Conservation (phyloP, 2,888 invertebrate genomes). For the Exocentrus adspersus region DNA sequence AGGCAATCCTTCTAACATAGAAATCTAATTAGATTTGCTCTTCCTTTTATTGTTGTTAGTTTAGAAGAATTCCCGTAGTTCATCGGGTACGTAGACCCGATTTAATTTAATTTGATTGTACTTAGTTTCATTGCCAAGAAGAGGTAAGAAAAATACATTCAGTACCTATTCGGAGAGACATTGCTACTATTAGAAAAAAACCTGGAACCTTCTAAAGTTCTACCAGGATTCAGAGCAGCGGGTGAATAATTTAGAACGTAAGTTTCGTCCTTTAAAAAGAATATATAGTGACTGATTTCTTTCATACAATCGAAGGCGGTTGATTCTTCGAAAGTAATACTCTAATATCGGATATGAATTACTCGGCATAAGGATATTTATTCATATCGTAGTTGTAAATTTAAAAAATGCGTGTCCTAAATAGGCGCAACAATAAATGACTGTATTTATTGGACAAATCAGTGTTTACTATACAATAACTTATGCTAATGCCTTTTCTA, state of each 20-base stretch:
- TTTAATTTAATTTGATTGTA: background rate
- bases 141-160: too few relatives aligned
- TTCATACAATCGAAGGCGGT: too few relatives aligned
- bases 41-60: background rate
- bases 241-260: too few relatives aligned
- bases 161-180: too few relatives aligned
- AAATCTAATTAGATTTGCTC: background rate
- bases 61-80: background rate
- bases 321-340: too few relatives aligned
- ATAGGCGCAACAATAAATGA: background rate
- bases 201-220: background rate
- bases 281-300: too few relatives aligned
- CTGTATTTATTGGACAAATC: conserved; percentile 5
- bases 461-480: conserved; percentile 9
- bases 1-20: background rate
- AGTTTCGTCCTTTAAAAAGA: too few relatives aligned
- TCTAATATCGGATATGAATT: too few relatives aligned
- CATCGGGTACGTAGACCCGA: background rate
- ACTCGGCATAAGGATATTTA: background rate
- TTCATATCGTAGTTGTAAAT: background rate
- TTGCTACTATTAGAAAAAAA: background rate
- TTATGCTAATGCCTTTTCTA: conserved; percentile 4
- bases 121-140: too few relatives aligned
- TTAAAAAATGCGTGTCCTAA: background rate
- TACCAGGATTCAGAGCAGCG: too few relatives aligned